Evolutionary conservation across 1,140 invertebrate genomes (phyloP).

Genomic region (Lineus longissimus): DNA sequence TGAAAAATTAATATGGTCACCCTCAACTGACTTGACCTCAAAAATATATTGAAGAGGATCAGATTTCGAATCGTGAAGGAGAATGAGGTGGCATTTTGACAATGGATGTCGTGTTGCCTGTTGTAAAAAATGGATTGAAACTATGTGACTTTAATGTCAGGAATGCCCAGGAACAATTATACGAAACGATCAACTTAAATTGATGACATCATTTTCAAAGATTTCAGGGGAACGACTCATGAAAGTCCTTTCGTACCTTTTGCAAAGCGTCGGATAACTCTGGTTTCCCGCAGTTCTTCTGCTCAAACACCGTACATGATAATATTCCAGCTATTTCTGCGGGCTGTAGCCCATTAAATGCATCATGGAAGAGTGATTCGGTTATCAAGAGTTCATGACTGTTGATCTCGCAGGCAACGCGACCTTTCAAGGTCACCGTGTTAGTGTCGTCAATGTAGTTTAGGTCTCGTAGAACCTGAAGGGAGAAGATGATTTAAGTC

Average conservation of each 20-base stretch:
- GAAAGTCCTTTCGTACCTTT: constrained; percentile 25
- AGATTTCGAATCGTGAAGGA: background rate
- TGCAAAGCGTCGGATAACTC: constrained; percentile 38
- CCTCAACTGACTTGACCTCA: too few species aligned
- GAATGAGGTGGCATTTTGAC: too few species aligned
- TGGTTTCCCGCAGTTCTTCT: constrained; percentile 61
- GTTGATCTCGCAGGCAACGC: constrained; percentile 93
- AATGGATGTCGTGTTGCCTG: too few species aligned
- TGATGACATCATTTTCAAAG: too few species aligned
- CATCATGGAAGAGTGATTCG: constrained; percentile 90
- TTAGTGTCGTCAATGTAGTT: constrained; percentile 67
- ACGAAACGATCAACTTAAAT: too few species aligned
- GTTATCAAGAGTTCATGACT: constrained; percentile 89
- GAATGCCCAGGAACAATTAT: too few species aligned
- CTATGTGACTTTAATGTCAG: too few species aligned
- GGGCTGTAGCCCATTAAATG: constrained; percentile 77
- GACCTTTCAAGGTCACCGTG: constrained; percentile 78
- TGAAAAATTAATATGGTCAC: constrained; percentile 19
- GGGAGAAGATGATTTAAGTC: too few species aligned
- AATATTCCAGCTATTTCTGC: constrained; percentile 89
- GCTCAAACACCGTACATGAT: constrained; percentile 89
- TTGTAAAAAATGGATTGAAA: too few species aligned
- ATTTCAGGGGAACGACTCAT: too few species aligned
- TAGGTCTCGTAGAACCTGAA: constrained; percentile 70
- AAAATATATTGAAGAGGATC: background rate